These are phyloP conservation scores for Holacanthella duospinosa DNA, from an alignment of 2,888 invertebrate genomes.

Conservation along the genomic window DNA sequence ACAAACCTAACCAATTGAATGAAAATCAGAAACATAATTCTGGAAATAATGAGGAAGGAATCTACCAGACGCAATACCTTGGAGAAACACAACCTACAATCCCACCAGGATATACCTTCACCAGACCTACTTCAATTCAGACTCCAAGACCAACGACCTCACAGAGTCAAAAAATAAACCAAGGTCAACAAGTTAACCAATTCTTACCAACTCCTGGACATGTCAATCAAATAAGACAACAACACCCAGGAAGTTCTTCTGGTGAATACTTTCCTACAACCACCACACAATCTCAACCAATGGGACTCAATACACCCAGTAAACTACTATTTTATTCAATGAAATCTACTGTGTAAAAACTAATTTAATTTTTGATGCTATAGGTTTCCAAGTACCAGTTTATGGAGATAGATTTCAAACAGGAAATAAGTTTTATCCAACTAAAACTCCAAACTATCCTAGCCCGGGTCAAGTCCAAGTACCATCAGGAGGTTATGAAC, in stretches of 20 bases:
- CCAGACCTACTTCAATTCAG: neutral
- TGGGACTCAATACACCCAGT: neutral
- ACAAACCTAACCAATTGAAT: neutral
- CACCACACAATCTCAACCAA: neutral
- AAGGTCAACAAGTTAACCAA: neutral
- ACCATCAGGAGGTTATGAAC: neutral
- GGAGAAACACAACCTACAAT: neutral
- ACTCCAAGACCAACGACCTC: neutral
- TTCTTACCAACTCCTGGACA: neutral
- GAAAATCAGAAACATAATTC: neutral
- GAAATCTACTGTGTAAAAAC: no score
- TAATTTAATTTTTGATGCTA: neutral
- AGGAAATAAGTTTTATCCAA: neutral
- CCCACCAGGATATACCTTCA: neutral
- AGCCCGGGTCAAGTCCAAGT: neutral
- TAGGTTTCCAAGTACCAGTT: neutral
- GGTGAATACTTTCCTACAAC: neutral
- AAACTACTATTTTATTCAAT: no score
- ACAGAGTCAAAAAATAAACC: no score
- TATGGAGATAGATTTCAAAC: conserved; percentile 12
- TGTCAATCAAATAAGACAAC: no score
- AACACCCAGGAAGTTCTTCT: neutral
- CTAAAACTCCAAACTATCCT: neutral
- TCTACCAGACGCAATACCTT: no score
- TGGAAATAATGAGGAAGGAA: neutral